Conservation (phyloP, 2,888 invertebrate genomes). For the Torymus tubicola region DNA sequence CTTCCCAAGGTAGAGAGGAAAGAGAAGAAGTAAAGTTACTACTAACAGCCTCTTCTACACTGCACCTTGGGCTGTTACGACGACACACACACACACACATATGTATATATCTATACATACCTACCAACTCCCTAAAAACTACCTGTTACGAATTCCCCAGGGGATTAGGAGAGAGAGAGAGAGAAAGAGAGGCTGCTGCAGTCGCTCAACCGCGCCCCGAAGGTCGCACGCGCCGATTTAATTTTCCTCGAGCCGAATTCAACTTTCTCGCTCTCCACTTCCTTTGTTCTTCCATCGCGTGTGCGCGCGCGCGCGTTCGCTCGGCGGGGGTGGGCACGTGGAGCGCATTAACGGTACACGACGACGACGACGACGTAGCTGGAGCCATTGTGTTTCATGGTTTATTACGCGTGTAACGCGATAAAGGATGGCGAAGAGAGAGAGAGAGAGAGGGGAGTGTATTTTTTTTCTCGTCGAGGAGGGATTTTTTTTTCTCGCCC, state of each 20-base stretch:
- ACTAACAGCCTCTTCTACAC: too few species aligned
- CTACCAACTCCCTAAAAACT: constrained; percentile 52
- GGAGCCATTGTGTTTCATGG: too few species aligned
- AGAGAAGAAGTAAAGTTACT: too few species aligned
- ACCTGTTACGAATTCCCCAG: constrained; percentile 55
- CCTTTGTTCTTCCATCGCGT: background rate
- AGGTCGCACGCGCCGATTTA: constrained; percentile 39
- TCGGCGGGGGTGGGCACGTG: background rate
- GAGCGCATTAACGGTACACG: constrained; percentile 11
- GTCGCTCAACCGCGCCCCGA: background rate
- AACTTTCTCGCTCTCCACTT: background rate
- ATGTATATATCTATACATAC: too few species aligned
- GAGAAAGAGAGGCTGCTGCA: too few species aligned
- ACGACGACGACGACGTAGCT: too few species aligned
- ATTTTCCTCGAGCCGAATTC: constrained; percentile 41
- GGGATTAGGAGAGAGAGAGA: constrained; percentile 39
- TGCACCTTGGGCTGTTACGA: too few species aligned
- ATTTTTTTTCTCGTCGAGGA: too few species aligned
- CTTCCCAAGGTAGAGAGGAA: too few species aligned
- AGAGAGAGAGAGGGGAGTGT: too few species aligned
- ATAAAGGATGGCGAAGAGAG: background rate
- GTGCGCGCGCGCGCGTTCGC: background rate
- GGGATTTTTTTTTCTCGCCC: too few species aligned
- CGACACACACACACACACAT: too few species aligned
- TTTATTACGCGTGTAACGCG: background rate